Evolutionary conservation across 2,888 invertebrate species (phyloP), one percentile per base, ranked within the genome.

Genomic region (Tryphoninae sp.): DNA sequence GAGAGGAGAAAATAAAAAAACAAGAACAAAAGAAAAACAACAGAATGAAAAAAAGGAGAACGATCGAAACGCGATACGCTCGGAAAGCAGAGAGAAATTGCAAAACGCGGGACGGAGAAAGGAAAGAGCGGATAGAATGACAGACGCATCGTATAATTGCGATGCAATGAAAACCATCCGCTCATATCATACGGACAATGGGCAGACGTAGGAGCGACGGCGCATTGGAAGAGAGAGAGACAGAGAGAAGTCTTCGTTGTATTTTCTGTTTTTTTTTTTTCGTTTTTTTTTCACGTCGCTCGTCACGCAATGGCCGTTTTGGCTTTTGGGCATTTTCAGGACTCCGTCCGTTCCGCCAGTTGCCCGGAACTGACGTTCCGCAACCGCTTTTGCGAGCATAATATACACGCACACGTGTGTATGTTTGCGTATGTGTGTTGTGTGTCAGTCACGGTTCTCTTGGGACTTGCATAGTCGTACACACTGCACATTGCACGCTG

Each of bases 291-390:
- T 64, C 55, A 19, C 19, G 58, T 73, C 64, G 76, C 64, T 51
- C 59, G 73, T 76, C 79, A 65, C 59, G 45, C 78, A 72, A 33
- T 33, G 68, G 58, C 40, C 69, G 78, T 81, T 74, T 77, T 79
- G 81, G 73, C 72, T 81, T 84, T 83, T 83, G 81, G 83, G 77
- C 82, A 83, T 83, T 84, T 84, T 65, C 75, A 79, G 75, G 64
- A 8, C 11, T 68, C 58, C 78, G 75, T 69, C 76, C 78, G 83
- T 76, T 84, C 85, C 85, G 81, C 81, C 80, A 81, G 86, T 86
- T 87, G 84, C 84, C 79, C 80, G 80, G 85, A 82, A 71, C 73
- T 84, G 83, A 74, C 87, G 87, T 88, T 86, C 88, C 86, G 87
- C 88, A 88, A 88, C 87, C 79, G 84, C 83, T 84, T 81, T 82